Evolutionary conservation across 2,888 invertebrate genomes (phyloP).

Genomic region (Pheosia gnoma): DNA sequence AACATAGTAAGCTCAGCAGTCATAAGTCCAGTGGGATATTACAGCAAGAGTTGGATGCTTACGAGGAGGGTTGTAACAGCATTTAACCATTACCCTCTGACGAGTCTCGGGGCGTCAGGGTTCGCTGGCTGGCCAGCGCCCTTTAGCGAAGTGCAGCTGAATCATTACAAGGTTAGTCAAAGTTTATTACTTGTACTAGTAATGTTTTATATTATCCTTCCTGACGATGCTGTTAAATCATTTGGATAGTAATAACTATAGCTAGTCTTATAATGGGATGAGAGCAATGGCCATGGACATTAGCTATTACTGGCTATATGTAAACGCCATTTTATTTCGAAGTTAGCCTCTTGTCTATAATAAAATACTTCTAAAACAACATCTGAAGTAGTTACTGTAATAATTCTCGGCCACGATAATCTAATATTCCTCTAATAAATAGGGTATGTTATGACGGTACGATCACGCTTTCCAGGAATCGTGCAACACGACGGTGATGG

Average conservation of each 20-base stretch:
- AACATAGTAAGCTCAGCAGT: conserved; percentile 82
- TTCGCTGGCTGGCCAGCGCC: conserved; percentile 84
- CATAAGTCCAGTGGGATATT: conserved; percentile 86
- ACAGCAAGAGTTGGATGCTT: conserved; percentile 89
- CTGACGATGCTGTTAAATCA: no score
- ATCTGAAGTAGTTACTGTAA: no score
- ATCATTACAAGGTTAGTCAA: conserved; percentile 85
- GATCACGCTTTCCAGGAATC: conserved; percentile 66
- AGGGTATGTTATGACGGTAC: conserved; percentile 43
- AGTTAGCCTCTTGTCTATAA: no score
- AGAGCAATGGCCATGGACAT: no score
- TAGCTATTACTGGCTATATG: no score
- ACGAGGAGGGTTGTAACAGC: conserved; percentile 87
- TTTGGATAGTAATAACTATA: no score
- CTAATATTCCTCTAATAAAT: conserved; percentile 47
- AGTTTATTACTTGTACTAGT: no score
- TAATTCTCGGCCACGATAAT: conserved; percentile 36
- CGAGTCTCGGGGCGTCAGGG: conserved; percentile 82
- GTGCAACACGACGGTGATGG: conserved; percentile 75
- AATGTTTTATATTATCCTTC: neutral
- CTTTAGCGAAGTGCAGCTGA: conserved; percentile 84
- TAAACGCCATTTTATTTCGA: no score
- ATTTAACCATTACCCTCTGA: conserved; percentile 90
- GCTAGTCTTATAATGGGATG: no score
- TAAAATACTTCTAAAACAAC: no score